Evolutionary conservation across 2,888 invertebrate genomes (phyloP), one percentile per base, ranked within the genome.

Genomic region (Mesochorus sp.): DNA sequence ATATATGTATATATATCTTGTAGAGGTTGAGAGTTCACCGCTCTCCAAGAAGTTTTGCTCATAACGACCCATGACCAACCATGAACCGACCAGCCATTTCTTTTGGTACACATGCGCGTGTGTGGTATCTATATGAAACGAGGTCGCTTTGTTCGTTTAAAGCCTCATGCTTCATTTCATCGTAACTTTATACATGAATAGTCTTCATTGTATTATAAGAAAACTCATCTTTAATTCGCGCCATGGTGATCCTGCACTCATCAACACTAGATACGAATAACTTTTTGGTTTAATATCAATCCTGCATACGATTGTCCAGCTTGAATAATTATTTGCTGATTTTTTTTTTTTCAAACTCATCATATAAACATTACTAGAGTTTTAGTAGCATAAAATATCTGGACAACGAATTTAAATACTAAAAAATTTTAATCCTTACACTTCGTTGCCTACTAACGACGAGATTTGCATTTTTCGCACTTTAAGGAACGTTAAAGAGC

Each of bases 121-220:
- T 31, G 47, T 28, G 37, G 1, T 37, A 12, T n/a, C 26, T 19
- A 24, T 67, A 28, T 34, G 34, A 17, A 57, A 68, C 44, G 55
- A 42, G 67, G 47, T 34, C 55, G 34, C 57, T 47, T 44, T 10
- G 34, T 34, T 59, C 71, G 71, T 44, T 39, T 49, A 73, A 66
- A 59, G 66, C 57, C 31, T 59, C 21, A 19, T 64, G 57, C 31
- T 47, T 24, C 34, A 26, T 47, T 59, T 42, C 10, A 34, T 68
- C 51, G 53, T 66, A 44, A 59, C 67, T 72, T 67, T 12, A 6
- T 21, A 14, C 17, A 12, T 10, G 17, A 47, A 55, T 37, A 39
- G 28, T 67, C 53, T 47, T 72, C 59, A 57, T 68, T n/a, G 21
- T 47, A 55, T 67, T 47, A 72, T 39, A 55, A 61, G 53, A 10